A percentile compares a stretch with the other conserved stretches of the same genome.
Conservation (phyloP, 1,140 invertebrate genomes). For the Thaumetopoea pityocampa region DNA sequence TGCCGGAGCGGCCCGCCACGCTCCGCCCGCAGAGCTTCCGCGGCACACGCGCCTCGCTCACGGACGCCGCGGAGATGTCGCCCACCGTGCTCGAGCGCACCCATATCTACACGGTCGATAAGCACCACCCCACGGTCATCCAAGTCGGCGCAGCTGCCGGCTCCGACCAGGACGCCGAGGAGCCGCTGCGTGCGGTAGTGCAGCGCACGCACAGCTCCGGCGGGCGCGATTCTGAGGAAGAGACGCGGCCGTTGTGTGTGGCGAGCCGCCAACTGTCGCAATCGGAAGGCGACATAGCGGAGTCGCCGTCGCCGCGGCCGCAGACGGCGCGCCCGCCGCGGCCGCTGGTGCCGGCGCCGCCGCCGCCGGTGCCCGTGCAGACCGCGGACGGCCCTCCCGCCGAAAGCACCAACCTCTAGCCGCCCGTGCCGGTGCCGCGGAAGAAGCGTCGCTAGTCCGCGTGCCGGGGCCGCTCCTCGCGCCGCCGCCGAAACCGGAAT, state of each 20-base stretch:
- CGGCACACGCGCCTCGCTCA: slow-evolving; percentile 41
- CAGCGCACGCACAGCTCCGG: slow-evolving; percentile 66
- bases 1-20: slow-evolving; percentile 83
- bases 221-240: slow-evolving; percentile 53
- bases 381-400: slow-evolving; percentile 21
- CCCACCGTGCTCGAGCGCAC: slow-evolving; percentile 78
- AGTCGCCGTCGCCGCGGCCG: slow-evolving; percentile 49
- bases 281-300: slow-evolving; percentile 69
- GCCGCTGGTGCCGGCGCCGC: slow-evolving; percentile 46
- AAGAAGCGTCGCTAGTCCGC: slow-evolving; percentile 4
- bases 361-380: slow-evolving; percentile 45
- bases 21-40: slow-evolving; percentile 79
- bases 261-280: slow-evolving; percentile 64
- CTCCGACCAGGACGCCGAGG: slow-evolving; percentile 26
- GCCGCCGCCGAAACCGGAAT: slow-evolving; percentile 2
- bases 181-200: slow-evolving; percentile 37
- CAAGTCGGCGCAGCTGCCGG: slow-evolving; percentile 61
- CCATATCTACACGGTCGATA: slow-evolving; percentile 82
- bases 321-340: slow-evolving; percentile 40
- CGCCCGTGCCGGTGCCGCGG: slow-evolving; percentile 12
- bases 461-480: too few relatives aligned
- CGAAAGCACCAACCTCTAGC: slow-evolving; percentile 64
- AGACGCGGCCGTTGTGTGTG: slow-evolving; percentile 46
- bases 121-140: slow-evolving; percentile 83
- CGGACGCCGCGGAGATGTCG: slow-evolving; percentile 42